Percentiles rank a stretch among this genome's conserved stretches.
Conservation (phyloP, 1,140 invertebrate species). For the Acromyrmex echinatior region DNA sequence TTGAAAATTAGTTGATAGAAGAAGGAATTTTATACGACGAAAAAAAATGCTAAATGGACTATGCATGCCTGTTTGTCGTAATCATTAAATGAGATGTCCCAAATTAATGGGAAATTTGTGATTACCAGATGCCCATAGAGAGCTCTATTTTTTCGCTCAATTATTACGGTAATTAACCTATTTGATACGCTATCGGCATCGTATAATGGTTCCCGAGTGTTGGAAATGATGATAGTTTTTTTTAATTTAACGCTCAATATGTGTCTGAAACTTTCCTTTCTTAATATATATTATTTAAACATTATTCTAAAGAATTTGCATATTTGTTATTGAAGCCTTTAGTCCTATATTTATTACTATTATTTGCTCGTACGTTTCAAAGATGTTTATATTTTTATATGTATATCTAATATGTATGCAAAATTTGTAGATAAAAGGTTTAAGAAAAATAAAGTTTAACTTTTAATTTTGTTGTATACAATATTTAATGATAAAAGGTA, state of each 20-base stretch:
- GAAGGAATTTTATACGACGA: background rate
- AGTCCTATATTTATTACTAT: background rate
- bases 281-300: conserved; percentile 1
- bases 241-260: conserved; percentile 30
- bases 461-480: conserved; percentile 35
- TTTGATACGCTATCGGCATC: conserved; percentile 53
- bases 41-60: background rate
- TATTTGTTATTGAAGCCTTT: background rate
- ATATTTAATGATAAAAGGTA: background rate
- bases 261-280: background rate
- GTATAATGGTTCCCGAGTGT: conserved; percentile 12
- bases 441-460: background rate
- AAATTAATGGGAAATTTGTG: conserved; percentile 27
- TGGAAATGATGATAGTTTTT: conserved; percentile 8
- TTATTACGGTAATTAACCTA: conserved; percentile 37
- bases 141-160: conserved; percentile 36
- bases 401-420: background rate
- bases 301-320: background rate
- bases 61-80: background rate
- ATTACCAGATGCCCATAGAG: conserved; percentile 1
- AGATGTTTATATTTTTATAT: background rate
- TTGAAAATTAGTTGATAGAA: background rate
- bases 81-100: background rate
- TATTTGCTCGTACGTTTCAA: background rate
- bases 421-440: background rate